Conservation (phyloP, 2,888 invertebrate genomes). For the Calameuta filiformis region DNA sequence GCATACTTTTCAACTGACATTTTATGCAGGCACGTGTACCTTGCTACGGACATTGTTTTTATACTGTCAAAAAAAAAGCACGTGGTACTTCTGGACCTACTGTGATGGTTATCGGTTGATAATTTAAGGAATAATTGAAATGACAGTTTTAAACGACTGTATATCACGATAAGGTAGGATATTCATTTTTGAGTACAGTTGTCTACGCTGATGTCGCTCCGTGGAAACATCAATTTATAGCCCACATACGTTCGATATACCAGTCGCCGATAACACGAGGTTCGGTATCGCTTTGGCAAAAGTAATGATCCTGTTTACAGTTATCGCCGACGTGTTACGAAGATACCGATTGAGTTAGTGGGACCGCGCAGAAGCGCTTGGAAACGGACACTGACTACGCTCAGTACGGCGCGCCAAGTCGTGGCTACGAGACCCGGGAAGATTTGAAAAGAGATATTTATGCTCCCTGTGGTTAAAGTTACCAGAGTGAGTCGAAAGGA, state of each 20-base stretch:
- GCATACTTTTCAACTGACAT: too few relatives aligned
- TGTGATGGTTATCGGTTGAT: too few relatives aligned
- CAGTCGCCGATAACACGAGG: constrained; percentile 40
- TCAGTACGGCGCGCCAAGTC: constrained; percentile 18
- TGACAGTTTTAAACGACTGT: neutral
- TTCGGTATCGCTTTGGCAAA: constrained; percentile 44
- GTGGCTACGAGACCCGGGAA: neutral
- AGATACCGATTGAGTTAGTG: constrained; percentile 52
- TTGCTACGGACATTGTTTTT: too few relatives aligned
- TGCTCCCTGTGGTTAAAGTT: neutral
- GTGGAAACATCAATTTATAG: constrained; percentile 37
- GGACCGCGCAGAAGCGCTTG: constrained; percentile 36
- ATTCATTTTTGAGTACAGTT: neutral
- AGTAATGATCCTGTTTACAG: constrained; percentile 54
- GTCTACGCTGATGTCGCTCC: neutral
- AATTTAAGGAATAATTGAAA: neutral
- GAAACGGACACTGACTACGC: constrained; percentile 22
- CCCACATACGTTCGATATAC: constrained; percentile 35
- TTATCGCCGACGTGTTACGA: constrained; percentile 46
- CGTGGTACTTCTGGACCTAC: too few relatives aligned
- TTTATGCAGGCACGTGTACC: too few relatives aligned
- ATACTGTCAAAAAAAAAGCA: too few relatives aligned
- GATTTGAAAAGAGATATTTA: constrained; percentile 10
- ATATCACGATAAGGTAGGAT: neutral
- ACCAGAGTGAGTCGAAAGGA: neutral